These are phyloP conservation scores for Drosophila vallismaia DNA, from an alignment of 2,888 invertebrate genomes.

Conservation along the genomic window DNA sequence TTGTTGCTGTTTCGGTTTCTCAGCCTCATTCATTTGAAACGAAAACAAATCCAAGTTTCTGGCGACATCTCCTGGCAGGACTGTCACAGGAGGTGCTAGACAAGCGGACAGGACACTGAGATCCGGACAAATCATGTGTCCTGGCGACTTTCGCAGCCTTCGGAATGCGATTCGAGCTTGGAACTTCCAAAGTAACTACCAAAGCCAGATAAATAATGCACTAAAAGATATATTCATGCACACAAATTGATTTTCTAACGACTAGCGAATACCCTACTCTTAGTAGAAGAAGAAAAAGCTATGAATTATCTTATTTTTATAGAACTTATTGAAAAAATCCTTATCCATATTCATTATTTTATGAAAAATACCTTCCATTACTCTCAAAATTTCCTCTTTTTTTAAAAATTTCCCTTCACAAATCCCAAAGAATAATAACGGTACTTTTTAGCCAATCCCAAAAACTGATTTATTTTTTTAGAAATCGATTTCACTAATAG, in stretches of 20 bases:
- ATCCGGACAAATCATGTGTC: slow-evolving; percentile 13
- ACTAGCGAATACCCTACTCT: background rate
- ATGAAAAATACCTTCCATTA: no score
- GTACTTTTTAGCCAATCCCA: background rate
- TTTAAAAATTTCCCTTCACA: background rate
- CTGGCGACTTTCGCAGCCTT: background rate
- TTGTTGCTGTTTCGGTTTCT: slow-evolving; percentile 16
- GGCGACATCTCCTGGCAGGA: slow-evolving; percentile 43
- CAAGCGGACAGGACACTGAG: background rate
- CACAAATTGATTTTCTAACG: background rate
- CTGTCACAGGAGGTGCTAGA: slow-evolving; percentile 70
- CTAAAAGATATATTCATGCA: background rate
- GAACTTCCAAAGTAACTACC: background rate
- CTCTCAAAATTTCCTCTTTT: no score
- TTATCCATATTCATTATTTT: no score
- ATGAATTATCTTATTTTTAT: background rate
- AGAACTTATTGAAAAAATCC: no score
- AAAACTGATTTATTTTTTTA: background rate
- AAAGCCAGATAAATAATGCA: slow-evolving; percentile 58
- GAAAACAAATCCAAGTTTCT: slow-evolving; percentile 61
- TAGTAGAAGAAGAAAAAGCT: background rate
- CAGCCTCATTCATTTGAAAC: slow-evolving; percentile 30
- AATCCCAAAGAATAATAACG: background rate
- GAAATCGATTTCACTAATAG: background rate
- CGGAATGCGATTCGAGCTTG: background rate